A percentile compares a stretch with the other conserved stretches of the same genome.
These are phyloP conservation scores for Choloepus hoffmanni DNA, from an alignment of 2,113 vertebrate species.

Conservation along the genomic window DNA sequence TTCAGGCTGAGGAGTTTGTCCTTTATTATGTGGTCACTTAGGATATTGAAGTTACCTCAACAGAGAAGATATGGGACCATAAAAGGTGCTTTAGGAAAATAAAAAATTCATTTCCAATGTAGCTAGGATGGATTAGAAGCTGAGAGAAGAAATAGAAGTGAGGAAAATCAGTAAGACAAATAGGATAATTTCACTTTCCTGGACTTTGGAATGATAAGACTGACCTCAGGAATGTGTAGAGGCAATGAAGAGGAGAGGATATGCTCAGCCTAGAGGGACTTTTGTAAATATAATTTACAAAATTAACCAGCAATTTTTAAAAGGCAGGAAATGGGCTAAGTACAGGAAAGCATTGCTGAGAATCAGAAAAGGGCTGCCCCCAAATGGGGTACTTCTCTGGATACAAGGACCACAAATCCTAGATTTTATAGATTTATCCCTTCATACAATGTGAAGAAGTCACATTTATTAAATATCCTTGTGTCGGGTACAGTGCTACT, in stretches of 20 bases:
- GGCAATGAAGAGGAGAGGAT: background rate
- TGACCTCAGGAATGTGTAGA: background rate
- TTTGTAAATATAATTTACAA: background rate
- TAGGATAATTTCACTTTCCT: background rate
- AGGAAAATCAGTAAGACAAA: background rate
- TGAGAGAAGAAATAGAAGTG: background rate
- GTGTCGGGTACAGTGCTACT: background rate
- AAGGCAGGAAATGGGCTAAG: background rate
- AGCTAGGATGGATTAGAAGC: background rate
- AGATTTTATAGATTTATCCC: background rate
- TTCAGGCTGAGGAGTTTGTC: background rate
- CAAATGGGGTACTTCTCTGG: background rate
- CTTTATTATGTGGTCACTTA: background rate
- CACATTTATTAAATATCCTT: background rate
- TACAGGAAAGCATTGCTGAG: background rate
- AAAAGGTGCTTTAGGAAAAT: background rate
- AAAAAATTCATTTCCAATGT: background rate
- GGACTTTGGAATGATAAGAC: background rate
- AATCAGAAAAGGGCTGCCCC: background rate
- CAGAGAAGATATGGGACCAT: background rate
- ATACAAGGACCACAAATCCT: background rate
- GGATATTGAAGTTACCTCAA: background rate
- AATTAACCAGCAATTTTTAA: background rate
- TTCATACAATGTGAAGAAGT: background rate
- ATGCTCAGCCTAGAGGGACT: background rate